Conservation (phyloP, 2,888 invertebrate species). For the Parnassius glacialis region DNA sequence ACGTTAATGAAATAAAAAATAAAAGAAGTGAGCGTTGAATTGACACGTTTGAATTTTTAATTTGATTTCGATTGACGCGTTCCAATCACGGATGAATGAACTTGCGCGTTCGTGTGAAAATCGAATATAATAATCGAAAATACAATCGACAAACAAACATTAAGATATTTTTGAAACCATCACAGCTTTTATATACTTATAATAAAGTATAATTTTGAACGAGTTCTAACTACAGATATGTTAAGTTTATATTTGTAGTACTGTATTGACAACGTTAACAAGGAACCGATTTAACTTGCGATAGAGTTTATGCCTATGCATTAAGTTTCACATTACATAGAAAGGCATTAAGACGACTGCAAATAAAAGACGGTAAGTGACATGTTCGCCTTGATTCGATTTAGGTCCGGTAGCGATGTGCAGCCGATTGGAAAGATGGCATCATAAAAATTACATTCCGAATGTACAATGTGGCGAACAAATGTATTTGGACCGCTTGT, state of each 20-base stretch:
- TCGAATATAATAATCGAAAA: constrained; percentile 51
- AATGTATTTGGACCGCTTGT: constrained; percentile 22
- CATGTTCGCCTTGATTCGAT: constrained; percentile 39
- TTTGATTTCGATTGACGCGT: constrained; percentile 60
- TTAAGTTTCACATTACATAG: constrained; percentile 30
- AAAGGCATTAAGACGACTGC: neutral
- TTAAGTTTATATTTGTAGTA: constrained; percentile 11
- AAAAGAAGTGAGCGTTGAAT: constrained; percentile 44
- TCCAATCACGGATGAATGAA: constrained; percentile 48
- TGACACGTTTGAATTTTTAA: constrained; percentile 57
- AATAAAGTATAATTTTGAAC: constrained; percentile 11
- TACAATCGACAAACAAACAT: constrained; percentile 7
- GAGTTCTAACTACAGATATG: neutral
- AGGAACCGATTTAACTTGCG: neutral
- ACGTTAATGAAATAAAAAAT: constrained; percentile 6
- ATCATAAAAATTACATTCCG: constrained; percentile 63
- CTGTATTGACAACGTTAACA: constrained; percentile 36
- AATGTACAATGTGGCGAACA: constrained; percentile 44
- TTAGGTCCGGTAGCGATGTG: constrained; percentile 61
- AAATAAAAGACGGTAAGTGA: constrained; percentile 31
- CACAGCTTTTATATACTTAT: neutral
- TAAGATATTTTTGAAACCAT: neutral
- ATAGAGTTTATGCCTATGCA: neutral
- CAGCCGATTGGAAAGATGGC: constrained; percentile 67
- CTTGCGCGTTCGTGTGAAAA: constrained; percentile 59